Percentiles rank a stretch among this genome's conserved stretches.
These are phyloP conservation scores for Poecilia picta DNA, from an alignment of 2,797 vertebrate genomes.

Conservation along the genomic window DNA sequence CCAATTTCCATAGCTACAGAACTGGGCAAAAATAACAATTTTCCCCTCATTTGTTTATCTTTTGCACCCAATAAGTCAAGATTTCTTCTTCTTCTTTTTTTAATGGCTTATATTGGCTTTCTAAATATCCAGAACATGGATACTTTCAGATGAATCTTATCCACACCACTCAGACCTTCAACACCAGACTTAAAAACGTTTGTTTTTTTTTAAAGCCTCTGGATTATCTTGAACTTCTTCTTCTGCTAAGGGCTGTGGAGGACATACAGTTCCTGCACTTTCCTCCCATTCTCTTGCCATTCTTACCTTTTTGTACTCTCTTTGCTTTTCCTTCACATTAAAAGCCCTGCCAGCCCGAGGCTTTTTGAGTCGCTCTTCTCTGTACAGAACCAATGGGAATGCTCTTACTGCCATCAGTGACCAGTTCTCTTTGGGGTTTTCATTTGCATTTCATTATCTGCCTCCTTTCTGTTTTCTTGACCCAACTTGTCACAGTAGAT, in stretches of 20 bases:
- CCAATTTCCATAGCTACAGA: background rate
- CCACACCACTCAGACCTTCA: background rate
- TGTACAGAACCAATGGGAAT: background rate
- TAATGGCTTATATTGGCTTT: background rate
- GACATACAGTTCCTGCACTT: background rate
- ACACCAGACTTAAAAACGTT: background rate
- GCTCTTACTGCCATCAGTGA: background rate
- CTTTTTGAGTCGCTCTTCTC: background rate
- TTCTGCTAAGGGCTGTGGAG: background rate
- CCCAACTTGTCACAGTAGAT: background rate
- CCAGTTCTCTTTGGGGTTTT: background rate
- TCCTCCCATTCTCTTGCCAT: background rate
- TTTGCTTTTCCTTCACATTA: background rate
- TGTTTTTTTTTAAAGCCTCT: background rate
- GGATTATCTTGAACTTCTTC: background rate
- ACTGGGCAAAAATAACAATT: background rate
- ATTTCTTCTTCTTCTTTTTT: background rate
- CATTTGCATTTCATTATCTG: background rate
- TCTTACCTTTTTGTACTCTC: background rate
- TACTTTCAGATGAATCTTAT: background rate
- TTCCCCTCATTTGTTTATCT: background rate
- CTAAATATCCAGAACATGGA: background rate
- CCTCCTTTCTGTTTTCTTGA: background rate
- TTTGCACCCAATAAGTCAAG: background rate
- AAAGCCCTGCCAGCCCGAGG: background rate